phyloP scores from a whole-genome alignment of 2,113 vertebrate genomes.

The Chascanopsetta lugubris region DNA sequence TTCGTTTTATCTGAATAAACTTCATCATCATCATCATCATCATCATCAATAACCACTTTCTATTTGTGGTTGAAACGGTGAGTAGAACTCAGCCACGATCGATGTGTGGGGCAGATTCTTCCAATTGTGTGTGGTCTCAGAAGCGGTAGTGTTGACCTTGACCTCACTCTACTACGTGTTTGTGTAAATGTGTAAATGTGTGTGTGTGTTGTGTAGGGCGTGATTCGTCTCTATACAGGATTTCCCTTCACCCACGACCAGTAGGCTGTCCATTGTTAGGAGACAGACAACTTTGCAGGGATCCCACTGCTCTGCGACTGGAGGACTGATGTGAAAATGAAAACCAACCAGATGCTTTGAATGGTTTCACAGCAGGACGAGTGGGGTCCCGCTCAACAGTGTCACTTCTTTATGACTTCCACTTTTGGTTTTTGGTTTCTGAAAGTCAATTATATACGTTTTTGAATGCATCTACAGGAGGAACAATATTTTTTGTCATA shows the following conservation, averaged over 20 bases:
- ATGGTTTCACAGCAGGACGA: not conserved
- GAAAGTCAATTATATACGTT: no score
- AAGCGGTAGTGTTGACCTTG: slow-evolving; percentile 74
- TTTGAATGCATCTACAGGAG: no score
- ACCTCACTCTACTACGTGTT: slow-evolving; percentile 55
- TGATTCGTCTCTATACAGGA: slow-evolving; percentile 83
- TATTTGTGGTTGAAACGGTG: slow-evolving; percentile 15
- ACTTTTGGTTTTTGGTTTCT: not conserved
- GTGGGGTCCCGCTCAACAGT: not conserved
- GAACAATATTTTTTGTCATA: no score
- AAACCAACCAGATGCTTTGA: slow-evolving; percentile 8
- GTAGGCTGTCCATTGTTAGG: slow-evolving; percentile 82
- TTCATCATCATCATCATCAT: no score
- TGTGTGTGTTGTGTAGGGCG: slow-evolving; percentile 54
- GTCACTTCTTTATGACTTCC: no score
- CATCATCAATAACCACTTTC: slow-evolving; percentile 3
- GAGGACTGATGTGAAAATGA: slow-evolving; percentile 15
- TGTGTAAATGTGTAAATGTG: slow-evolving; percentile 9
- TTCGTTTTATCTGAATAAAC: no score
- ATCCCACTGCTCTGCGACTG: slow-evolving; percentile 41
- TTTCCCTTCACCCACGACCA: slow-evolving; percentile 79
- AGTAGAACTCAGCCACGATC: not conserved
- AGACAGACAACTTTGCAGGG: slow-evolving; percentile 58
- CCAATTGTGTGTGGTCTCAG: slow-evolving; percentile 68
- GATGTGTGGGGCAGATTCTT: slow-evolving; percentile 50